phyloP scores from a whole-genome alignment of 2,797 vertebrate species.

The Hybognathus amarus region DNA sequence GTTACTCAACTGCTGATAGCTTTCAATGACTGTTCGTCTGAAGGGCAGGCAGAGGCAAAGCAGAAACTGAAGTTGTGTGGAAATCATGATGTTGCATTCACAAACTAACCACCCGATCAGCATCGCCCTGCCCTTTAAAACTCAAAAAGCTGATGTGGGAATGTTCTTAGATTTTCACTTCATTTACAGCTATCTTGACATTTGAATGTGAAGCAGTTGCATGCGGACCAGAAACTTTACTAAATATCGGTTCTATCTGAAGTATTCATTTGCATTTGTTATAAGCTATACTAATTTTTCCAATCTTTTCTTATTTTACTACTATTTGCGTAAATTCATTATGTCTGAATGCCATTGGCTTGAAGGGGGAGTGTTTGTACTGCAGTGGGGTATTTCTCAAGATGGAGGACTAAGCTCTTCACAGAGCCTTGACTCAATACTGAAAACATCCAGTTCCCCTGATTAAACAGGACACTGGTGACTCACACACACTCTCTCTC shows the following conservation, averaged over 20 bases:
- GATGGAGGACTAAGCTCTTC: slow-evolving; percentile 38
- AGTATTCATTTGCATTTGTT: background rate
- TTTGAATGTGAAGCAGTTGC: background rate
- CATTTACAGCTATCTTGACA: background rate
- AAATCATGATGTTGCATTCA: slow-evolving; percentile 20
- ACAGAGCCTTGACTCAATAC: slow-evolving; percentile 36
- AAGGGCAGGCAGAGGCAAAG: background rate
- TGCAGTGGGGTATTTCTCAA: slow-evolving; percentile 41
- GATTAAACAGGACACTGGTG: slow-evolving; percentile 46
- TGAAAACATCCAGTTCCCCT: slow-evolving; percentile 44
- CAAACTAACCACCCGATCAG: background rate
- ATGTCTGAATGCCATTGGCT: background rate
- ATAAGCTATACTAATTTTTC: background rate
- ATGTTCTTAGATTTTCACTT: background rate
- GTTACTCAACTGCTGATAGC: background rate
- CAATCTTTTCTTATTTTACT: background rate
- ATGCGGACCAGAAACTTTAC: background rate
- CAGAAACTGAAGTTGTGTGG: slow-evolving; percentile 2
- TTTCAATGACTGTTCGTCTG: background rate
- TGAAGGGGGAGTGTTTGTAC: slow-evolving; percentile 2
- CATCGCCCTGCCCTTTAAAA: background rate
- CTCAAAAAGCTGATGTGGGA: background rate
- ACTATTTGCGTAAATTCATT: background rate
- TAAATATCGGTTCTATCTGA: background rate
- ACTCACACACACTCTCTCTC: slow-evolving; percentile 28